phyloP scores from a whole-genome alignment of 2,797 vertebrate genomes.

The Eospalax fontanierii region DNA sequence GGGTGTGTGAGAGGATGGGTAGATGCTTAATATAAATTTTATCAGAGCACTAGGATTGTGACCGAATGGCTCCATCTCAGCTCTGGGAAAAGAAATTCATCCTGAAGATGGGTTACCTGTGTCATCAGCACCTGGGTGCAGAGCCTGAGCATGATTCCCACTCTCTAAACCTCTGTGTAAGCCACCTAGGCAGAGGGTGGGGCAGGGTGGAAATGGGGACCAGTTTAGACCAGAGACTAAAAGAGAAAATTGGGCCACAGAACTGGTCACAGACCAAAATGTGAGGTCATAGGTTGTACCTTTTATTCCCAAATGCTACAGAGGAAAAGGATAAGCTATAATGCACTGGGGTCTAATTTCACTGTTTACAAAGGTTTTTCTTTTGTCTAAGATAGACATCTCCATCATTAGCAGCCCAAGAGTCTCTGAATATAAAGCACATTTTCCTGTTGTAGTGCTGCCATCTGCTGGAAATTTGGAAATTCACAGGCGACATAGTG shows the following conservation, averaged over 20 bases:
- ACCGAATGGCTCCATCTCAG: not conserved
- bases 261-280: not conserved
- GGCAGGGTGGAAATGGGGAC: not conserved
- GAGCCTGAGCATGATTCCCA: fast-evolving
- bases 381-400: not conserved
- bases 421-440: not conserved
- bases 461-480: not conserved
- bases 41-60: not conserved
- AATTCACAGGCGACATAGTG: not conserved
- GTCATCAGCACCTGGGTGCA: not conserved
- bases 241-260: not conserved
- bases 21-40: too few species aligned
- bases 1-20: too few species aligned
- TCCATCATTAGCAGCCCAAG: too few species aligned
- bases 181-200: too few species aligned
- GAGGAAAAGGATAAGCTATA: not conserved
- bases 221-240: not conserved
- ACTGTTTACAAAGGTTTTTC: not conserved
- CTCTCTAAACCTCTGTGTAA: not conserved
- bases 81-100: not conserved
- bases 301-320: not conserved
- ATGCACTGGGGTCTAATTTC: not conserved
- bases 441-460: not conserved
- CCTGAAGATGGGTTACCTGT: too few species aligned
- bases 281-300: too few species aligned